Base-by-base conservation (phyloP, 2,797 vertebrate species). In the Scleropages formosus region DNA sequence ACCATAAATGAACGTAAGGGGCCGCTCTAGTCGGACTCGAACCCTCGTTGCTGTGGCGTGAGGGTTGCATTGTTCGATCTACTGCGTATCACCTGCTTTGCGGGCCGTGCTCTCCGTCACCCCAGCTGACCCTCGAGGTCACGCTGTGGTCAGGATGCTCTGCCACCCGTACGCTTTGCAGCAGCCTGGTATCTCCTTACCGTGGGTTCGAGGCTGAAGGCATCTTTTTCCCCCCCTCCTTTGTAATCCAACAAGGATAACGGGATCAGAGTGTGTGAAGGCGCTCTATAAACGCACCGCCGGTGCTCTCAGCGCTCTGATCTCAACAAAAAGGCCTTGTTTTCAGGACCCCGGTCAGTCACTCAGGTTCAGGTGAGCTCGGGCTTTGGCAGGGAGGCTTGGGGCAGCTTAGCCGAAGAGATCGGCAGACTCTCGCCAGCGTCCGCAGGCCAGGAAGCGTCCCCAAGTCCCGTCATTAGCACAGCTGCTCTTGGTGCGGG, bases 241-340 rank as follows among this genome's bases (percentile, higher is more conserved):
- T 71, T 49, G 31, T 66, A 67, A 66, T 66, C 44, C 16, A 59
- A 20, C 62, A 73, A 58, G 63, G 73, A 44, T 66, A 20, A 58
- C 66, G 24, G 31, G 47, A 53, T 44, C 39, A 18, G 18, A 10
- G 11, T 49, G 16, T 26, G 18, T 65, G 13, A 7, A 24, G 12
- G 24, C n/a, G n/a, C n/a, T n/a, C n/a, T 39, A 24, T 20, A 44
- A 16, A 20, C 47, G 20, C 65, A 47, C 31, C 44, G 46, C 65
- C 31, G 20, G 65, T 65, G n/a, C n/a, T n/a, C n/a, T n/a, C n/a
- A n/a, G n/a, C 67, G 18, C 67, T 67, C 31, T n/a, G 8, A 31
- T 64, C 62, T 63, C 12, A 15, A 61, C n/a, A 31, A 18, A 63
- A 31, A 51, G 44, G 16, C 72, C 16, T 20, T 24, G 20, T 9